Conservation (phyloP, 2,888 invertebrate genomes). For the Disparrhopalites patrizii region DNA sequence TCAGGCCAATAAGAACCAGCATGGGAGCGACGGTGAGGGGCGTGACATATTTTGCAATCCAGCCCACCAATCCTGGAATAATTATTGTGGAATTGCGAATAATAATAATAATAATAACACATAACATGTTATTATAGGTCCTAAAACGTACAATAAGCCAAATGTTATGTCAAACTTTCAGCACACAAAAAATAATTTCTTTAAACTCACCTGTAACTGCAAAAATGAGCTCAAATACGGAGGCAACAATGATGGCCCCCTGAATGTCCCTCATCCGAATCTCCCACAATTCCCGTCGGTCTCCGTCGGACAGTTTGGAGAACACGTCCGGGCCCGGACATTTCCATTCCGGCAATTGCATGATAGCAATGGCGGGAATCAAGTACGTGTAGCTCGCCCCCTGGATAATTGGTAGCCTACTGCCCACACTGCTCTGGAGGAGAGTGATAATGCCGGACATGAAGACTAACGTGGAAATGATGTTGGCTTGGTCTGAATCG, state of each 20-base stretch:
- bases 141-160: no score
- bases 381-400: slow-evolving; percentile 76
- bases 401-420: slow-evolving; percentile 51
- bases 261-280: slow-evolving; percentile 72
- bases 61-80: slow-evolving; percentile 53
- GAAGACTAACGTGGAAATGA: slow-evolving; percentile 66
- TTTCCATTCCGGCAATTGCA: slow-evolving; percentile 66
- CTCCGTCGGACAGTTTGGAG: slow-evolving; percentile 57
- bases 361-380: slow-evolving; percentile 70
- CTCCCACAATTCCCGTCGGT: slow-evolving; percentile 66
- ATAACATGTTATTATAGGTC: neutral
- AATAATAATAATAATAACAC: no score
- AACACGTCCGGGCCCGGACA: slow-evolving; percentile 61
- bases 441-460: slow-evolving; percentile 72
- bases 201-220: slow-evolving; percentile 14
- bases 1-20: slow-evolving; percentile 55
- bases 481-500: slow-evolving; percentile 58
- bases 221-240: slow-evolving; percentile 18
- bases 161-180: neutral
- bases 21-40: slow-evolving; percentile 55
- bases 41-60: slow-evolving; percentile 53
- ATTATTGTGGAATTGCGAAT: no score
- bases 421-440: slow-evolving; percentile 69
- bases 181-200: slow-evolving; percentile 7
- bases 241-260: slow-evolving; percentile 57